These are phyloP conservation scores for Eurois occulta DNA, from an alignment of 2,888 invertebrate genomes.

Conservation along the genomic window DNA sequence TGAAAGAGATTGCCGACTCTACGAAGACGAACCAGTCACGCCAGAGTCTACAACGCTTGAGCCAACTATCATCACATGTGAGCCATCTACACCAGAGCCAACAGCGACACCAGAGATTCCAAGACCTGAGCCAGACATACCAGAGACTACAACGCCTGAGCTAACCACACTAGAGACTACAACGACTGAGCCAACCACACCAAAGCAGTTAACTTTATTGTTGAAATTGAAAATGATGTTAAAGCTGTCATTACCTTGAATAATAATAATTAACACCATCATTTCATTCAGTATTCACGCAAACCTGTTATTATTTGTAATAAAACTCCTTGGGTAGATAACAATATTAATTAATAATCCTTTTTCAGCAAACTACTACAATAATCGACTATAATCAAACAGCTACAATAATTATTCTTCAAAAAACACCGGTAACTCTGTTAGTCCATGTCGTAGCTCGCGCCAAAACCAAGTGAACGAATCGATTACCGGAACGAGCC, in stretches of 20 bases:
- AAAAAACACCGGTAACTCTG: too few species aligned
- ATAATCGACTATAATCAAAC: too few species aligned
- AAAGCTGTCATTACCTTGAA: background rate
- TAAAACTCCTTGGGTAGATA: too few species aligned
- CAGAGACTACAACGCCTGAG: background rate
- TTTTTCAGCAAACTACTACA: too few species aligned
- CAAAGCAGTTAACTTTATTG: background rate
- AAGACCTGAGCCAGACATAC: too few species aligned
- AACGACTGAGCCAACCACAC: background rate
- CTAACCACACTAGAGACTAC: background rate
- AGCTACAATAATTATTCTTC: too few species aligned
- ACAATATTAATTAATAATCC: too few species aligned
- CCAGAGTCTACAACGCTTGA: background rate
- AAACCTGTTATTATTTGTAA: too few species aligned
- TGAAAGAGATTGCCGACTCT: constrained; percentile 72
- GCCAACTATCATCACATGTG: background rate
- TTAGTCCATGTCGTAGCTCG: too few species aligned
- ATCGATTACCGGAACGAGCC: too few species aligned
- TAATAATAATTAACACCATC: background rate
- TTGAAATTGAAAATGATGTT: background rate
- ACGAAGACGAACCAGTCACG: constrained; percentile 51
- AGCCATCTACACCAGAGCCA: background rate
- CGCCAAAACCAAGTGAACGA: too few species aligned
- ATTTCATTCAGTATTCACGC: background rate
- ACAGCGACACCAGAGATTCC: background rate